Evolutionary conservation across 2,797 vertebrate genomes (phyloP).

Genomic region (Trichosurus vulpecula): DNA sequence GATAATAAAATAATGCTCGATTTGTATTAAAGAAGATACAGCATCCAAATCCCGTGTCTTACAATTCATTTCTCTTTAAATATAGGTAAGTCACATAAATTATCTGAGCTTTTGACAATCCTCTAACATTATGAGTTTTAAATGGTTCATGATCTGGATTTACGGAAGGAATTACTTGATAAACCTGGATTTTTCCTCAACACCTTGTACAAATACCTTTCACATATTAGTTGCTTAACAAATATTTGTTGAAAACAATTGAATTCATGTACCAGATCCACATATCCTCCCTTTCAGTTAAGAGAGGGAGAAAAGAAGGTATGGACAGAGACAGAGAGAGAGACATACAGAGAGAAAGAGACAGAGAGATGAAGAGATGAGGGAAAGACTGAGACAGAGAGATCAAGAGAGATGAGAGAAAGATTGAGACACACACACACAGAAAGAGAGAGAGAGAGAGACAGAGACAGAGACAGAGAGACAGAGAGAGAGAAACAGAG

Average conservation of each 20-base stretch:
- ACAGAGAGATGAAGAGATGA: too few relatives aligned
- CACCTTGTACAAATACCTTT: background rate
- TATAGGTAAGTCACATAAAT: background rate
- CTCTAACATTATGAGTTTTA: background rate
- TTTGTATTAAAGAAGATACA: background rate
- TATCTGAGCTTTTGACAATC: background rate
- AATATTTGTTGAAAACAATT: background rate
- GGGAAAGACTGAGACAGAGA: too few relatives aligned
- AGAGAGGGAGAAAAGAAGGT: background rate
- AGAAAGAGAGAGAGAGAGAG: background rate
- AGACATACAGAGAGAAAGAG: too few relatives aligned
- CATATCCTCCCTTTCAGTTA: background rate
- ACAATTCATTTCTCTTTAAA: background rate
- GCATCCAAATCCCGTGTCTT: background rate
- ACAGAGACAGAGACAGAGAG: background rate
- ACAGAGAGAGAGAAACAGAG: too few relatives aligned
- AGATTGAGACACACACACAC: too few relatives aligned
- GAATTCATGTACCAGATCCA: background rate
- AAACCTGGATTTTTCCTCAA: background rate
- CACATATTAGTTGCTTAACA: background rate
- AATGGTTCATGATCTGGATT: background rate
- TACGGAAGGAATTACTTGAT: background rate
- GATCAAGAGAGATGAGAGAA: too few relatives aligned
- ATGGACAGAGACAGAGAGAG: background rate
- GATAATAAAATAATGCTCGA: background rate